phyloP scores from a whole-genome alignment of 53 echinoderm and acorn worm genomes.

The Paracentrotus lividus region DNA sequence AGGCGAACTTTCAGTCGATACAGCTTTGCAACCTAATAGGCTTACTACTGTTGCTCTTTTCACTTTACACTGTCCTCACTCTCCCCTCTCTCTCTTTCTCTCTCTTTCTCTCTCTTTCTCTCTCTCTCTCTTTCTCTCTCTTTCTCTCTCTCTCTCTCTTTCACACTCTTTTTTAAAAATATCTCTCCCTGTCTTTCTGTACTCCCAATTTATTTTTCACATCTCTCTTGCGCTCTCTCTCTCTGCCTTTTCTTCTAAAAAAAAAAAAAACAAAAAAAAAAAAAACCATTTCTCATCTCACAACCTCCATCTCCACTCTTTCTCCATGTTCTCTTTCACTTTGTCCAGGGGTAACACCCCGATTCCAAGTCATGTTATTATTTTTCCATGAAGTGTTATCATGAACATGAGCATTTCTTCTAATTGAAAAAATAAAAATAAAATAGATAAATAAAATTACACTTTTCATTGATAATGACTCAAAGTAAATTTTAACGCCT shows the following conservation, averaged over 20 bases:
- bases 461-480: too few species aligned
- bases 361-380: too few species aligned
- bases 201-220: not conserved
- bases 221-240: not conserved
- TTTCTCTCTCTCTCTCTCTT: not conserved
- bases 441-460: too few species aligned
- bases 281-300: too few species aligned
- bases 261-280: not conserved
- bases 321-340: too few species aligned
- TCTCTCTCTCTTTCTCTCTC: not conserved
- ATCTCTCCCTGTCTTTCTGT: not conserved
- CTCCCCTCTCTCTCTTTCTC: not conserved
- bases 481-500: too few species aligned
- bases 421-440: too few species aligned
- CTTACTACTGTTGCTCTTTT: conserved; percentile 64
- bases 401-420: too few species aligned
- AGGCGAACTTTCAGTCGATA: conserved; percentile 49
- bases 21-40: conserved; percentile 67
- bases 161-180: not conserved
- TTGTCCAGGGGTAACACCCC: too few species aligned
- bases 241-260: not conserved
- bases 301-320: too few species aligned
- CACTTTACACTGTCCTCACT: not conserved
- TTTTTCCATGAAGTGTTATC: too few species aligned
- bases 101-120: not conserved